Conservation (phyloP, 1,140 invertebrate genomes). For the Ruditapes philippinarum region DNA sequence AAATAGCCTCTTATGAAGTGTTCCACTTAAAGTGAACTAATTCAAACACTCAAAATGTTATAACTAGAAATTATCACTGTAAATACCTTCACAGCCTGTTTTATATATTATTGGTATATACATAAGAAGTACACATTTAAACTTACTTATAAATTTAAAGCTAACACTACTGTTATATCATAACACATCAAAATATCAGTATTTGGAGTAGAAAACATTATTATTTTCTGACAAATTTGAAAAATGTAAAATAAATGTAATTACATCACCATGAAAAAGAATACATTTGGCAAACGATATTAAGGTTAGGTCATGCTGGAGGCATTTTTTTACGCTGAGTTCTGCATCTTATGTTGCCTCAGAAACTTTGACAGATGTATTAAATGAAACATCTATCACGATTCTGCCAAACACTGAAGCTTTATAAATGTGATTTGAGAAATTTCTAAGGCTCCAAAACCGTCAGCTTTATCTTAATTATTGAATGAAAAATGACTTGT, state of each 20-base stretch:
- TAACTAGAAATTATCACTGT: too few relatives aligned
- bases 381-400: constrained; percentile 31
- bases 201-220: too few relatives aligned
- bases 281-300: background rate
- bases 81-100: too few relatives aligned
- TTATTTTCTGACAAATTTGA: background rate
- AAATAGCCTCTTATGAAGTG: too few relatives aligned
- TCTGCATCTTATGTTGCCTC: constrained; percentile 20
- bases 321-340: background rate
- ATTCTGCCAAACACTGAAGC: constrained; percentile 20
- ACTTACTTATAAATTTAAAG: too few relatives aligned
- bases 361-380: constrained; percentile 27
- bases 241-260: background rate
- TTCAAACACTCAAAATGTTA: too few relatives aligned
- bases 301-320: background rate
- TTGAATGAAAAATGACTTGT: constrained; percentile 60
- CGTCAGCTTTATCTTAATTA: constrained; percentile 51
- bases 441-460: constrained; percentile 5
- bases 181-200: too few relatives aligned
- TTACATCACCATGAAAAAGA: background rate
- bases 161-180: too few relatives aligned
- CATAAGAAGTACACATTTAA: too few relatives aligned
- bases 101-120: too few relatives aligned
- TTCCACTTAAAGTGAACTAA: too few relatives aligned
- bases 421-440: constrained; percentile 43